These are phyloP conservation scores for Sphecodes monilicornis DNA, from an alignment of 2,888 invertebrate species.

Conservation along the genomic window DNA sequence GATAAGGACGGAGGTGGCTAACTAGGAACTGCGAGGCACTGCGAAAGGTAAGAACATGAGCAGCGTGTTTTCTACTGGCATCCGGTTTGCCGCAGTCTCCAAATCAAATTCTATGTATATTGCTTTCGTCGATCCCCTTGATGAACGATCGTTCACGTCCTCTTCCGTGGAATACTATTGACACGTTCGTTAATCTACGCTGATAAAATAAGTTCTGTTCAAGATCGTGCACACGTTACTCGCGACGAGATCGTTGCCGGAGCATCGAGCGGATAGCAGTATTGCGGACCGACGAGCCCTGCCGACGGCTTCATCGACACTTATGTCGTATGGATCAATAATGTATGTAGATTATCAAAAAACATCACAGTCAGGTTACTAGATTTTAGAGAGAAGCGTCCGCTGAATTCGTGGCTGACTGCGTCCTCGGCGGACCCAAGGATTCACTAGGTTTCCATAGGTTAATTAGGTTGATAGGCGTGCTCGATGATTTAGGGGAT, in stretches of 20 bases:
- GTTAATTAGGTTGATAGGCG: neutral
- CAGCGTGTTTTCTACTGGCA: constrained; percentile 58
- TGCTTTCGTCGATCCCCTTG: constrained; percentile 46
- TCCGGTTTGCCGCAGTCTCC: constrained; percentile 58
- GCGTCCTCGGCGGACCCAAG: constrained; percentile 19
- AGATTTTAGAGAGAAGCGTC: constrained; percentile 70
- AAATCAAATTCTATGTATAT: constrained; percentile 49
- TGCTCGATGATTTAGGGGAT: neutral
- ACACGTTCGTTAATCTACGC: neutral
- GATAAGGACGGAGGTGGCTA: constrained; percentile 81
- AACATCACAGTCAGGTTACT: constrained; percentile 80
- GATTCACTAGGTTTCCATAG: neutral
- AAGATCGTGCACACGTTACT: constrained; percentile 16
- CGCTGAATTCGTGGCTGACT: constrained; percentile 38
- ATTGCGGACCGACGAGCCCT: constrained; percentile 33
- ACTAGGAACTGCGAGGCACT: constrained; percentile 80
- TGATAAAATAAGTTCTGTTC: constrained; percentile 1
- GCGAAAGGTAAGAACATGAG: constrained; percentile 64
- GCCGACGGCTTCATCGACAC: constrained; percentile 58
- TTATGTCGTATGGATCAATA: constrained; percentile 61
- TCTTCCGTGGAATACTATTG: constrained; percentile 29
- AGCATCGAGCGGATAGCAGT: constrained; percentile 39
- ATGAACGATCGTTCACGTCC: neutral
- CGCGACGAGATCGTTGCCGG: neutral
- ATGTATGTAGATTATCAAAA: constrained; percentile 78